Evolutionary conservation across 1,140 invertebrate species (phyloP).

Genomic region (Dryas iulia): DNA sequence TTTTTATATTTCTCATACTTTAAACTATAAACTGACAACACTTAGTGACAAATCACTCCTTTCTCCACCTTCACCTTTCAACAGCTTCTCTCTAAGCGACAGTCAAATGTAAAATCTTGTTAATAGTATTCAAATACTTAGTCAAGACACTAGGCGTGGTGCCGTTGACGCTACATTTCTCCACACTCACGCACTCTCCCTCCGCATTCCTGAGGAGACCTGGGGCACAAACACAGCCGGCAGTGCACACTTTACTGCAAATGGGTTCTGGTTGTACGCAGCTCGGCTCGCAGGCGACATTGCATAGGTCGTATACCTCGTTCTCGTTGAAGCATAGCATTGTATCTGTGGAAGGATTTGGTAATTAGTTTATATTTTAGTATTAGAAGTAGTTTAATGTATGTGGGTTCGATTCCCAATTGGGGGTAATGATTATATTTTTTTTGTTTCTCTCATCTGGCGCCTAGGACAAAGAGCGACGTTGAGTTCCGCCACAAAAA

Average conservation of each 20-base stretch:
- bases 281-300: slow-evolving; percentile 49
- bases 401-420: too few relatives aligned
- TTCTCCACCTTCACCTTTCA: too few relatives aligned
- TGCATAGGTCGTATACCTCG: slow-evolving; percentile 62
- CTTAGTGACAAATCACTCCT: too few relatives aligned
- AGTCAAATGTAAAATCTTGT: slow-evolving; percentile 56
- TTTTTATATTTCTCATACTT: too few relatives aligned
- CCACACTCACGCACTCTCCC: slow-evolving; percentile 54
- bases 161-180: slow-evolving; percentile 52
- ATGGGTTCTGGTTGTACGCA: slow-evolving; percentile 44
- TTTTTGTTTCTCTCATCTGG: too few relatives aligned
- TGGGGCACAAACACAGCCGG: slow-evolving; percentile 58
- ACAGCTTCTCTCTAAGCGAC: slow-evolving; percentile 33
- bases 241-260: slow-evolving; percentile 46
- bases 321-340: slow-evolving; percentile 63
- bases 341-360: slow-evolving; percentile 20
- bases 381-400: too few relatives aligned
- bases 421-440: too few relatives aligned
- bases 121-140: slow-evolving; percentile 58
- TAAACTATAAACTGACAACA: too few relatives aligned
- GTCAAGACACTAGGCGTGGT: slow-evolving; percentile 45
- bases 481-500: too few relatives aligned
- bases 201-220: slow-evolving; percentile 49
- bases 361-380: too few relatives aligned
- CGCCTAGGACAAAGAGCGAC: too few relatives aligned